A percentile compares a stretch with the other conserved stretches of the same genome.
Conservation (phyloP, 2,113 vertebrate species). For the Pelecanus crispus region DNA sequence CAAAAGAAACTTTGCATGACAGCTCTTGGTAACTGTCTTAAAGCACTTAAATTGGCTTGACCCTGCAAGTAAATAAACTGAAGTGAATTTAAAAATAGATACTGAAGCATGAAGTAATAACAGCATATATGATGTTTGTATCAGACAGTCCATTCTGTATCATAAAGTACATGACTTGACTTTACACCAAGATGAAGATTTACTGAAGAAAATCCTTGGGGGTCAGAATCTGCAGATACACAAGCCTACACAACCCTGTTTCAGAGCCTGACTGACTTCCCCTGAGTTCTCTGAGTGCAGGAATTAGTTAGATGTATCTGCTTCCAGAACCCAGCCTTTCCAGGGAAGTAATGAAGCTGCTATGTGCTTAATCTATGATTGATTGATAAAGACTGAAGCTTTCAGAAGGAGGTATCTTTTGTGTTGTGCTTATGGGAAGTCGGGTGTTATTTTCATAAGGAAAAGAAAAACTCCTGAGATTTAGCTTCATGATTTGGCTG, state of each 20-base stretch:
- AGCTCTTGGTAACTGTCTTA: not conserved
- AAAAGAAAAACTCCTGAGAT: not conserved
- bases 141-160: not conserved
- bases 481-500: not conserved
- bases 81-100: not conserved
- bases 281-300: not conserved
- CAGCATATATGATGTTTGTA: not conserved
- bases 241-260: not conserved
- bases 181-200: not conserved
- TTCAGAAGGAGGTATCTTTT: not conserved
- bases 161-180: too few relatives aligned
- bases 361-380: not conserved
- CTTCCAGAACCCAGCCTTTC: not conserved
- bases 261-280: not conserved
- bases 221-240: not conserved
- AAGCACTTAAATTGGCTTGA: not conserved
- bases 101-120: not conserved
- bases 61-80: not conserved
- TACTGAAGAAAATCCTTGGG: not conserved
- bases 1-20: not conserved
- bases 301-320: not conserved
- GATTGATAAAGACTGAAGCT: not conserved
- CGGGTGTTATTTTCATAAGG: not conserved
- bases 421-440: not conserved
- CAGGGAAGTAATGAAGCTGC: not conserved